Percentiles rank a stretch among this genome's conserved stretches.
phyloP scores from a whole-genome alignment of 2,888 invertebrate species.

The Drosophila kokeensis region DNA sequence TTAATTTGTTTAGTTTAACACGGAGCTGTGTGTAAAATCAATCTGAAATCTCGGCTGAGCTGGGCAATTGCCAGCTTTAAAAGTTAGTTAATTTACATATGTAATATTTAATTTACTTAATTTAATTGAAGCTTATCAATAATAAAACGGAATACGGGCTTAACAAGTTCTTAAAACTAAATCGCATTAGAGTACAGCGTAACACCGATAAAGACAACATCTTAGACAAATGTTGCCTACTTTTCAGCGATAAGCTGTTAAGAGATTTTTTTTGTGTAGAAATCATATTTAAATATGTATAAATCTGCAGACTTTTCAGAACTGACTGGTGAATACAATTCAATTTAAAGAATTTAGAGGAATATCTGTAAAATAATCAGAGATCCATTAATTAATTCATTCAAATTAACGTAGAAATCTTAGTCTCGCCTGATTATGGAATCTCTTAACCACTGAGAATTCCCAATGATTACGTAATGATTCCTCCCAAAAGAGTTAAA shows the following conservation, averaged over 20 bases:
- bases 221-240: background rate
- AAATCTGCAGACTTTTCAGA: background rate
- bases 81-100: background rate
- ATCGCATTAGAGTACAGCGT: background rate
- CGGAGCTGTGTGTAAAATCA: slow-evolving; percentile 56
- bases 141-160: background rate
- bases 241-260: background rate
- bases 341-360: background rate
- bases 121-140: background rate
- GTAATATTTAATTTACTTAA: background rate
- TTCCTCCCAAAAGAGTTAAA: background rate
- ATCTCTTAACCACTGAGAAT: background rate
- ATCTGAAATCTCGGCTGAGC: slow-evolving; percentile 33
- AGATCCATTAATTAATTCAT: background rate
- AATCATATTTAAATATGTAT: background rate
- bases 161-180: background rate
- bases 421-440: background rate
- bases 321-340: background rate
- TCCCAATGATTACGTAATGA: background rate
- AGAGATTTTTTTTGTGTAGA: background rate
- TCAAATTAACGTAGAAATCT: background rate
- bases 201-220: background rate
- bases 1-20: slow-evolving; percentile 63
- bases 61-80: slow-evolving; percentile 1
- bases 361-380: background rate